phyloP scores from a whole-genome alignment of 2,888 invertebrate species.

The Hemistola chrysoprasaria region DNA sequence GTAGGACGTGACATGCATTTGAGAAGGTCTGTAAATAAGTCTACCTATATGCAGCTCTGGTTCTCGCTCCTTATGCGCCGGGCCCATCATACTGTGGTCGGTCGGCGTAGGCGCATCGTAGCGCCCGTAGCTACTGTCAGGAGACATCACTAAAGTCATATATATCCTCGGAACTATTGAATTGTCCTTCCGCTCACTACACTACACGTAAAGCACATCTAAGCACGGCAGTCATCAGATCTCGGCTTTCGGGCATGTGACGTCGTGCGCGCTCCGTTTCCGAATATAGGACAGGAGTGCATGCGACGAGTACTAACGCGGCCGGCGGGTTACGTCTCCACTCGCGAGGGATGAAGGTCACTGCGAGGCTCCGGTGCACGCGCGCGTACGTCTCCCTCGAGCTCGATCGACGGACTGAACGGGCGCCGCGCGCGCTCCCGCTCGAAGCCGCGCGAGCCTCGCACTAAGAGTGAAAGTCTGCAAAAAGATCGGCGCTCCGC shows the following conservation, averaged over 20 bases:
- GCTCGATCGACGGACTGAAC: conserved; percentile 83
- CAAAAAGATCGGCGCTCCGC: conserved; percentile 77
- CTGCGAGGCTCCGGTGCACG: conserved; percentile 60
- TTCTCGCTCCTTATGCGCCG: conserved; percentile 79
- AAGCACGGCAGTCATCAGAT: conserved; percentile 33
- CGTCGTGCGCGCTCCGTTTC: conserved; percentile 54
- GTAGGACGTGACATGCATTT: conserved; percentile 3
- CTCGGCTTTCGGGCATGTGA: conserved; percentile 43
- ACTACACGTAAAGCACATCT: conserved; percentile 74
- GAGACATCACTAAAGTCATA: conserved; percentile 84
- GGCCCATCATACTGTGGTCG: conserved; percentile 70
- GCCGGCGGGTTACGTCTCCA: no score
- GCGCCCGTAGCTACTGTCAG: conserved; percentile 85
- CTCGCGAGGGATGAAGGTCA: conserved; percentile 77
- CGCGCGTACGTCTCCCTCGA: conserved; percentile 75
- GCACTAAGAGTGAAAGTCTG: conserved; percentile 83
- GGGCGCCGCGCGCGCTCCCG: conserved; percentile 70
- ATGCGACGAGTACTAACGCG: conserved; percentile 56
- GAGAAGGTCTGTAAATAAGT: conserved; percentile 3
- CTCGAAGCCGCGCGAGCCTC: conserved; percentile 64
- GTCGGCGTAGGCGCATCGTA: conserved; percentile 80
- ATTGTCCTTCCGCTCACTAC: conserved; percentile 65
- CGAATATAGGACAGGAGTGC: conserved; percentile 70
- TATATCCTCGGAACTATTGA: conserved; percentile 52
- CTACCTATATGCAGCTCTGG: conserved; percentile 89